Evolutionary conservation across 2,113 vertebrate species (phyloP).

Genomic region (Trachemys scripta): DNA sequence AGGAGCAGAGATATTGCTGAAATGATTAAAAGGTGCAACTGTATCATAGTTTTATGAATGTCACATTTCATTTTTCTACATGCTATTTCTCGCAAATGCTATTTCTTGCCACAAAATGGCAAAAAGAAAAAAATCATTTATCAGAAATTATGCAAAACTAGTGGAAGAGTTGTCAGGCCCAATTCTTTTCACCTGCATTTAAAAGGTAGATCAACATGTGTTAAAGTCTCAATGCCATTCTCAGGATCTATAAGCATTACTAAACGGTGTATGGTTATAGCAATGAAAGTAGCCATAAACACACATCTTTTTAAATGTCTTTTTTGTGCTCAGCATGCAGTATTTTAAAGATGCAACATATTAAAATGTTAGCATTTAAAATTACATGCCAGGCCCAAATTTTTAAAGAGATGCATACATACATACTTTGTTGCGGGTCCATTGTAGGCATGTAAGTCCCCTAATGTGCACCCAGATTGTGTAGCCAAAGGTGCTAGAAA

Average conservation of each 20-base stretch:
- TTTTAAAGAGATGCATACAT: neutral
- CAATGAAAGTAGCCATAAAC: neutral
- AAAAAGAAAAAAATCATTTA: neutral
- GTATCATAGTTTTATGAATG: neutral
- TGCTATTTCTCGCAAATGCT: neutral
- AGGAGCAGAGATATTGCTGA: neutral
- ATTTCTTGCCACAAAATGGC: no score
- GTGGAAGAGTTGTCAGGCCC: neutral
- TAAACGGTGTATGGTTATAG: neutral
- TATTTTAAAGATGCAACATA: neutral
- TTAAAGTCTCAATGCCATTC: neutral
- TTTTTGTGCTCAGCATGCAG: neutral
- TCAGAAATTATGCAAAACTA: neutral
- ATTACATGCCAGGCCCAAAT: neutral
- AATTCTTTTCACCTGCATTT: neutral
- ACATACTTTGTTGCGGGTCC: neutral
- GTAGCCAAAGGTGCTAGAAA: neutral
- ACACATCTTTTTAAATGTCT: neutral
- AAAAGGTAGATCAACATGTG: neutral
- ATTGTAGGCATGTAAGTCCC: neutral
- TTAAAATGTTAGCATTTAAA: neutral
- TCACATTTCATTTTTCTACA: fast-evolving
- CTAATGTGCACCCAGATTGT: neutral
- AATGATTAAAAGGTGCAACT: neutral
- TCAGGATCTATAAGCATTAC: neutral